Conservation (phyloP, 2,888 invertebrate species). For the Coecobrya sp. region DNA sequence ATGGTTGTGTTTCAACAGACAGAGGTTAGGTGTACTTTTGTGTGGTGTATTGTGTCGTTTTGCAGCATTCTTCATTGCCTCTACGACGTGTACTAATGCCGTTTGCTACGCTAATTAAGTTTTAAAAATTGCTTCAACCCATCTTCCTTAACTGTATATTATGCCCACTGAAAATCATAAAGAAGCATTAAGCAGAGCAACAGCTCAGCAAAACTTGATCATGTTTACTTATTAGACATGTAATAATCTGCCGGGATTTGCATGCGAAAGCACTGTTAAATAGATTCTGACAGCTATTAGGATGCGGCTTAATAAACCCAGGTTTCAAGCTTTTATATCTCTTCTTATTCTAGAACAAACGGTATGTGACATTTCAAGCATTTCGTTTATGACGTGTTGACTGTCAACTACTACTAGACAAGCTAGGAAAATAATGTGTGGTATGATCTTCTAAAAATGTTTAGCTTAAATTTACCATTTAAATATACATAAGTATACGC, state of each 20-base stretch:
- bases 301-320: conserved; percentile 52
- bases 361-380: conserved; percentile 61
- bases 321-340: conserved; percentile 24
- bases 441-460: not conserved
- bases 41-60: conserved; percentile 24
- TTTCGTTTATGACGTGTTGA: conserved; percentile 73
- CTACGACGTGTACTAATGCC: conserved; percentile 20
- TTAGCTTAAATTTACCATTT: not conserved
- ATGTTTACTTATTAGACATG: conserved; percentile 32
- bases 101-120: conserved; percentile 59
- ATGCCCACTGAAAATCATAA: not conserved
- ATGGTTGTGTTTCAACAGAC: not conserved
- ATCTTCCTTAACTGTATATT: conserved; percentile 21
- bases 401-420: conserved; percentile 49
- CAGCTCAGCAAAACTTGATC: not conserved
- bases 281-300: conserved; percentile 57
- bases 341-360: conserved; percentile 48
- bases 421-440: not conserved
- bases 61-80: conserved; percentile 21
- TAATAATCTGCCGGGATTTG: conserved; percentile 64
- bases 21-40: not conserved
- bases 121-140: conserved; percentile 48
- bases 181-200: not conserved
- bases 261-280: conserved; percentile 60
- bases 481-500: too few relatives aligned